phyloP scores from a whole-genome alignment of 2,797 vertebrate genomes.

The Echeneis naucrates region DNA sequence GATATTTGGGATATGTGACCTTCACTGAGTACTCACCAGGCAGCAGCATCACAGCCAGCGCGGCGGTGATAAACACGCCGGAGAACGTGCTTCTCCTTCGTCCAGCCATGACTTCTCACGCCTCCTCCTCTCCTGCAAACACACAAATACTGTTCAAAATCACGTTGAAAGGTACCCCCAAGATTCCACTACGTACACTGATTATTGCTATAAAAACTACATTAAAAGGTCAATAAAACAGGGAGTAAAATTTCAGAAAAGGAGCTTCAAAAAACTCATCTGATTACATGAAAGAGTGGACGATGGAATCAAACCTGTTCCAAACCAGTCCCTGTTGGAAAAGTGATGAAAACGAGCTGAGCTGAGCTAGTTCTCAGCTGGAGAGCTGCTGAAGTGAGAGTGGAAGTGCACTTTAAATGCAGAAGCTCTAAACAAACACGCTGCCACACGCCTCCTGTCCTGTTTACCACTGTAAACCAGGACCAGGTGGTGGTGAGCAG shows the following conservation, averaged over 20 bases:
- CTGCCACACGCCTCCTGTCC: not conserved
- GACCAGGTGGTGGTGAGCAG: constrained; percentile 50
- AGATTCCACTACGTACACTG: no score
- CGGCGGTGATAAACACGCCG: constrained; percentile 38
- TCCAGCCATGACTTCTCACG: constrained; percentile 66
- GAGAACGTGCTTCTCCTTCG: constrained; percentile 57
- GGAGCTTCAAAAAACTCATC: not conserved
- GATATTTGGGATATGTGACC: not conserved
- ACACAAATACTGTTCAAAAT: not conserved
- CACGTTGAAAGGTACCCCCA: no score
- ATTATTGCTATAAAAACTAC: not conserved
- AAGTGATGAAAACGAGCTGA: not conserved
- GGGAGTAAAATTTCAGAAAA: not conserved
- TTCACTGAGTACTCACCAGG: constrained; percentile 72
- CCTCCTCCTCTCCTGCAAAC: constrained; percentile 50
- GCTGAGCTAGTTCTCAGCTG: not conserved
- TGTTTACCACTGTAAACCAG: constrained; percentile 22
- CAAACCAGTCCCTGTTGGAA: not conserved
- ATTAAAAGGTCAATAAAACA: not conserved
- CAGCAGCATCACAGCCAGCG: constrained; percentile 73
- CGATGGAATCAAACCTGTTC: no score
- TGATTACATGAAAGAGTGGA: not conserved
- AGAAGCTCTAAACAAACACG: constrained; percentile 35
- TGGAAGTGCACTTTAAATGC: constrained; percentile 25
- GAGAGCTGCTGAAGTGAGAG: constrained; percentile 10